Evolutionary conservation across 2,113 vertebrate genomes (phyloP).

Genomic region (Rhea pennata): DNA sequence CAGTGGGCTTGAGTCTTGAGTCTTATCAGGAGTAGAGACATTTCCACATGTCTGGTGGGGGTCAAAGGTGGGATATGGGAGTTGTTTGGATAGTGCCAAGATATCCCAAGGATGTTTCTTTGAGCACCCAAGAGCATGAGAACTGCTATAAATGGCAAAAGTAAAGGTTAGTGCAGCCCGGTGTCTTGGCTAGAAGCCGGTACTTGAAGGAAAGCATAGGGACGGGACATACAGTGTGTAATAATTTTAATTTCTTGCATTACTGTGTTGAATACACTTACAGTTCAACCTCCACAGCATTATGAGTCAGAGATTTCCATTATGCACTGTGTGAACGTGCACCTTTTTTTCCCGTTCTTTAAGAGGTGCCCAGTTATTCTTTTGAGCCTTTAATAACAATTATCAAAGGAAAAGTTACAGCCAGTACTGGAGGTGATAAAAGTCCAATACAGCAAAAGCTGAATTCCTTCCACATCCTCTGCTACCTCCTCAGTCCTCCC

Average conservation of each 20-base stretch:
- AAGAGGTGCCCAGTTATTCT: accelerated
- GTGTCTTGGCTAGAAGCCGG: not conserved
- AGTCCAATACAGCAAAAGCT: not conserved
- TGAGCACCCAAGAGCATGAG: not conserved
- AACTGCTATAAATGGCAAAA: not conserved
- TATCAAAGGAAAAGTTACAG: not conserved
- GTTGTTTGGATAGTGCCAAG: not conserved
- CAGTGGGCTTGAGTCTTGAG: accelerated
- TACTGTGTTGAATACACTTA: not conserved
- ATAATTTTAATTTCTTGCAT: not conserved
- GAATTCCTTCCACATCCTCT: not conserved
- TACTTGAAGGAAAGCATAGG: not conserved
- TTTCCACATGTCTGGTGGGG: not conserved
- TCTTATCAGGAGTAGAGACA: not conserved
- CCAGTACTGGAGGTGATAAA: not conserved
- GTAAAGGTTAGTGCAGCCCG: not conserved
- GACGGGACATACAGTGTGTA: not conserved
- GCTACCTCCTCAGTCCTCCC: not conserved
- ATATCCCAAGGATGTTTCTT: not conserved
- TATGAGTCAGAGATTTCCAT: not conserved
- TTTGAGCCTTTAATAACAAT: not conserved
- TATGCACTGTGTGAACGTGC: not conserved
- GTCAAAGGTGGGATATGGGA: not conserved
- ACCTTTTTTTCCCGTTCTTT: not conserved
- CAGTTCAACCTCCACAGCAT: not conserved